These are phyloP conservation scores for Centrocercus urophasianus DNA, from an alignment of 2,113 vertebrate species.

Conservation along the genomic window DNA sequence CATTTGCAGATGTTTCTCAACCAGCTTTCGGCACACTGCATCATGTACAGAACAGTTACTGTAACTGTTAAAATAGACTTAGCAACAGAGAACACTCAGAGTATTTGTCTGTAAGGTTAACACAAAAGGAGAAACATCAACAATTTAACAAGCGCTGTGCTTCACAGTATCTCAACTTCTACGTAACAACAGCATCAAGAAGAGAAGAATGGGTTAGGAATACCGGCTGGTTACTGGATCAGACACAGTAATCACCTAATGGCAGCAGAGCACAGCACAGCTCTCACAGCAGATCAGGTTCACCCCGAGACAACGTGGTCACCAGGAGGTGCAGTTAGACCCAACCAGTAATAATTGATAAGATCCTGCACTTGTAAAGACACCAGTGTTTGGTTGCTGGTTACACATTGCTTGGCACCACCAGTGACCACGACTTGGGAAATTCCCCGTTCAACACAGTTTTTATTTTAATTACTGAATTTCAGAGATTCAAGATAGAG, in stretches of 20 bases:
- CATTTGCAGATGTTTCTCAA: background rate
- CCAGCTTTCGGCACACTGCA: fast-evolving
- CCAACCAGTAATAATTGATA: background rate
- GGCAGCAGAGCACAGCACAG: background rate
- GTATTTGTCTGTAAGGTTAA: background rate
- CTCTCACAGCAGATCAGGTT: background rate
- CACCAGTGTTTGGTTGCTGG: background rate
- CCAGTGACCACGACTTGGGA: background rate
- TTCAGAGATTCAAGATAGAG: background rate
- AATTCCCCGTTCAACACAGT: background rate
- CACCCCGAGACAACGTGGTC: background rate
- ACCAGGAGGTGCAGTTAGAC: background rate
- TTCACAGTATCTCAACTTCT: background rate
- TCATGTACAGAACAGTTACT: fast-evolving
- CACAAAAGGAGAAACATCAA: background rate
- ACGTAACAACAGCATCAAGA: background rate
- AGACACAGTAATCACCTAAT: background rate
- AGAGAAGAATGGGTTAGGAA: background rate
- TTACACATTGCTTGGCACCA: background rate
- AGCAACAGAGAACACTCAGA: background rate
- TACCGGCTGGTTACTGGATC: background rate
- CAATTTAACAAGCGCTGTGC: background rate
- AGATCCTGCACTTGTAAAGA: background rate
- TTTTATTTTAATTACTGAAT: background rate
- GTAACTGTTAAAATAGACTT: fast-evolving